These are phyloP conservation scores for Chaenodraco wilsoni DNA, from an alignment of 2,797 vertebrate species.

Conservation along the genomic window DNA sequence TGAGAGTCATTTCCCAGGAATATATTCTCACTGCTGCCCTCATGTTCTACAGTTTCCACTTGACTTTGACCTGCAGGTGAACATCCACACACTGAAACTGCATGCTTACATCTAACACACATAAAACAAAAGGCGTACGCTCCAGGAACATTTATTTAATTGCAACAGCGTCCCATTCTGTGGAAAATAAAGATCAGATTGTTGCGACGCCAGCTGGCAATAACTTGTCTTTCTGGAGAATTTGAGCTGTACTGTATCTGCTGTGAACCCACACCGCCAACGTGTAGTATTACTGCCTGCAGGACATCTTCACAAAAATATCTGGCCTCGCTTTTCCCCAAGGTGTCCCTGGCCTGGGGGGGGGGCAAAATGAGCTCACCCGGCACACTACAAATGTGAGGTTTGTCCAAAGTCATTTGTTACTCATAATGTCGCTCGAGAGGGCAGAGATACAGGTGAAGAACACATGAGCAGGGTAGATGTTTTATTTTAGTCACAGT, in stretches of 20 bases:
- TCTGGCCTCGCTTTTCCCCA: conserved; percentile 29
- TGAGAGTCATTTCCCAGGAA: conserved; percentile 54
- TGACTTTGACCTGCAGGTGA: conserved; percentile 34
- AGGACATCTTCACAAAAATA: conserved; percentile 41
- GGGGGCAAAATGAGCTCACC: not conserved
- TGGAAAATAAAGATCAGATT: conserved; percentile 21
- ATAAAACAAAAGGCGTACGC: conserved; percentile 6
- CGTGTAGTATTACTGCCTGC: conserved; percentile 51
- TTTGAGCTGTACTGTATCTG: conserved; percentile 58
- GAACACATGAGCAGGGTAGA: not conserved
- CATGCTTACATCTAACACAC: conserved; percentile 14
- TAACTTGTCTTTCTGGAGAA: conserved; percentile 33
- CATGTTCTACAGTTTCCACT: conserved; percentile 52
- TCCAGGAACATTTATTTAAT: conserved; percentile 8
- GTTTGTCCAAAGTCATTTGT: not conserved
- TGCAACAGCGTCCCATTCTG: conserved; percentile 8
- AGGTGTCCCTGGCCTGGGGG: conserved; percentile 12
- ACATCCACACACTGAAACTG: not conserved
- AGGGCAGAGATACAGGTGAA: not conserved
- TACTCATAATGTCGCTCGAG: no score
- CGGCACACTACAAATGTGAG: not conserved
- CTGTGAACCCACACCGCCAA: conserved; percentile 37
- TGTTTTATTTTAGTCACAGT: not conserved
- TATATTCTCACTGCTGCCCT: conserved; percentile 30
- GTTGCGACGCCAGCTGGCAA: not conserved